A percentile compares a stretch with the other conserved stretches of the same genome.
Evolutionary conservation across 2,797 vertebrate species (phyloP).

Genomic region (Pangasius djambal): DNA sequence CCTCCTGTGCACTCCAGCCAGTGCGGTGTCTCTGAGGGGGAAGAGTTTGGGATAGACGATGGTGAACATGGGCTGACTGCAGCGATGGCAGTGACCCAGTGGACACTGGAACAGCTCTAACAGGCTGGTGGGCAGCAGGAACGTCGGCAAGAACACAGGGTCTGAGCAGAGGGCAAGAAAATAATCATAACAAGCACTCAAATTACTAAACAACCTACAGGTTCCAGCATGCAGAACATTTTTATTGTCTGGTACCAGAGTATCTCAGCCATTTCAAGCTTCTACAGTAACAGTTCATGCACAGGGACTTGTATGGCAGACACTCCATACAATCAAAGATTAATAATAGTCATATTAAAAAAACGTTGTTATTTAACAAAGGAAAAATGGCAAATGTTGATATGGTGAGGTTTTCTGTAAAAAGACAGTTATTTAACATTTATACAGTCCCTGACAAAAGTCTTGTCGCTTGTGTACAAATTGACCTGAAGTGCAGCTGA

Average conservation of each 20-base stretch:
- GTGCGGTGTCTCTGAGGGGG: conserved; percentile 89
- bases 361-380: neutral
- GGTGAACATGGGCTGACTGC: conserved; percentile 97
- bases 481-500: too few species aligned
- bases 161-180: conserved; percentile 67
- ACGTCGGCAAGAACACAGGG: conserved; percentile 78
- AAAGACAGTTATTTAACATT: neutral
- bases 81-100: conserved; percentile 94
- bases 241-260: neutral
- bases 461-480: too few species aligned
- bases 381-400: neutral
- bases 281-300: neutral
- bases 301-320: neutral
- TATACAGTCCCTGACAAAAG: too few species aligned
- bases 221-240: neutral
- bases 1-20: conserved; percentile 95
- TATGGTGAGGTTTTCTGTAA: neutral
- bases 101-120: conserved; percentile 89
- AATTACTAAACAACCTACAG: neutral
- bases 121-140: conserved; percentile 88
- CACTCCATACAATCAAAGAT: neutral
- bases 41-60: conserved; percentile 95
- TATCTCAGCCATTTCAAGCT: neutral
- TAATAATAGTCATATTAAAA: neutral
- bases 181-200: neutral